A percentile compares a stretch with the other conserved stretches of the same genome.
Conservation (phyloP, 2,797 vertebrate species). For the Parotocinclus haroldoi region DNA sequence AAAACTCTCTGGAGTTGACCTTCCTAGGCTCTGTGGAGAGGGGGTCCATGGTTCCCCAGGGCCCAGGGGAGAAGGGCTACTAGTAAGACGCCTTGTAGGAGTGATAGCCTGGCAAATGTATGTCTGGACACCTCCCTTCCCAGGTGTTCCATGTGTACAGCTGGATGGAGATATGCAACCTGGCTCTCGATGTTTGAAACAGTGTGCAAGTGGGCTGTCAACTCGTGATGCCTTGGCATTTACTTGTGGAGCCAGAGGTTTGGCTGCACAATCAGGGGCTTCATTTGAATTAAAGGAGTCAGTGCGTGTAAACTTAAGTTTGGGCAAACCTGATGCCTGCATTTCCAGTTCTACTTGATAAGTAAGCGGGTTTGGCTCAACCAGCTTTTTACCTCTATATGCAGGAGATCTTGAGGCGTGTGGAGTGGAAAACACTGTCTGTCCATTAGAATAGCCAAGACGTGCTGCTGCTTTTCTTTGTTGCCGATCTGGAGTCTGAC, state of each 20-base stretch:
- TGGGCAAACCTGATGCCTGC: constrained; percentile 86
- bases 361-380: constrained; percentile 54
- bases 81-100: constrained; percentile 73
- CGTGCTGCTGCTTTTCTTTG: constrained; percentile 77
- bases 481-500: constrained; percentile 76
- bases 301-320: constrained; percentile 81
- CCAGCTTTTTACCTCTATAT: constrained; percentile 13
- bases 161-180: constrained; percentile 75
- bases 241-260: constrained; percentile 40
- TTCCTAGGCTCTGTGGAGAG: constrained; percentile 83
- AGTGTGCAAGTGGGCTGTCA: constrained; percentile 63
- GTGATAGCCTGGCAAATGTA: constrained; percentile 94
- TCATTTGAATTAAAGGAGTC: constrained; percentile 64
- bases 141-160: constrained; percentile 69
- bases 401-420: constrained; percentile 41
- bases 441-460: constrained; percentile 59
- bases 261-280: constrained; percentile 41
- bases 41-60: constrained; percentile 73
- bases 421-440: constrained; percentile 59
- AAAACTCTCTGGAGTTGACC: constrained; percentile 81
- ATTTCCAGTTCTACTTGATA: constrained; percentile 89
- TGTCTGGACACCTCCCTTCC: constrained; percentile 78
- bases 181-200: constrained; percentile 70
- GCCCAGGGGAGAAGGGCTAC: constrained; percentile 68
- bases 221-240: constrained; percentile 49